Evolutionary conservation across 2,797 vertebrate species (phyloP), one percentile per base, ranked within the genome.

Genomic region (Tinamus major): DNA sequence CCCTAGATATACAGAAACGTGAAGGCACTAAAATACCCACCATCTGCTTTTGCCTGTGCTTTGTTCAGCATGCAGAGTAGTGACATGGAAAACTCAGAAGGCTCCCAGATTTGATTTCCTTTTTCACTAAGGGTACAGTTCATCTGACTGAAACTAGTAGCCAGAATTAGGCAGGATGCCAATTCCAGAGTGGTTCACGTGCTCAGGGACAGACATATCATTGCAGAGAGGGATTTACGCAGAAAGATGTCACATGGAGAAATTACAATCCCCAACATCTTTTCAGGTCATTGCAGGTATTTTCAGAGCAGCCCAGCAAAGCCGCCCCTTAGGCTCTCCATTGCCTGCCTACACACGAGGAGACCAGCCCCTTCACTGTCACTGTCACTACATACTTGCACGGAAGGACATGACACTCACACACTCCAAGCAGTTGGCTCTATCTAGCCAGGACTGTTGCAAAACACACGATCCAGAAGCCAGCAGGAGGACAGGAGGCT

Each of bases 21-120:
- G 88, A 92, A 93, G 49, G 23, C 49, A 76, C 53, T 89, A 75
- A 93, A 95, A 96, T 81, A 65, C 16, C 31, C 35, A 53, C 86
- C 88, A 93, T 79, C 81, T 96, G 79, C 80, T 89, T 85, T 65
- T 56, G 42, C 31, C 65, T 90, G 55, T 77, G 29, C 39, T 94
- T 83, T 93, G 24, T 69, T 95, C 87, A 77, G 15, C 33, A 59
- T 61, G 67, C 62, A 64, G 58, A 88, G n/a, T 13, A 56, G 27
- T 63, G 72, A 71, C 37, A 69, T 44, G 6, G 21, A 83, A 86
- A 88, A 67, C 42, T 78, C 70, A 16, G 31, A 86, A 88, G 63
- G 27, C 10, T 72, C n/a, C 1, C 55, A 63, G 42, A 42, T 89
- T 89, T 92, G 79, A 69, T 89, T 92, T 92, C 12, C 49, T 75